phyloP scores from a whole-genome alignment of 2,888 invertebrate species.

The Rhingia campestris region DNA sequence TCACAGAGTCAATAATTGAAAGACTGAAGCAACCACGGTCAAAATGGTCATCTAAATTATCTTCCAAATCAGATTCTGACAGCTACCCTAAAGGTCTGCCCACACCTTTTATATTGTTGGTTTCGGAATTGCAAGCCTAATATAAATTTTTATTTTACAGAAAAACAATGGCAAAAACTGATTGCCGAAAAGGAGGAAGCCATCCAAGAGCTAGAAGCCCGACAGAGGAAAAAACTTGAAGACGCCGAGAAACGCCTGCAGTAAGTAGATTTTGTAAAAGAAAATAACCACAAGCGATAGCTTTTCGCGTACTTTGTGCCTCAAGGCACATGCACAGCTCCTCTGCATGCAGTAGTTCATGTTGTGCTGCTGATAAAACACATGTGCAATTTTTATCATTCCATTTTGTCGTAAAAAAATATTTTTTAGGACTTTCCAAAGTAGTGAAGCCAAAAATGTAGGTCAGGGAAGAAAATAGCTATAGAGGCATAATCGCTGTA shows the following conservation, averaged over 20 bases:
- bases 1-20: background rate
- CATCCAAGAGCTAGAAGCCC: conserved; percentile 84
- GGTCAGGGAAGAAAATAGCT: too few species aligned
- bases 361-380: background rate
- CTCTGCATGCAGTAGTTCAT: background rate
- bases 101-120: background rate
- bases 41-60: background rate
- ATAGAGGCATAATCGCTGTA: too few species aligned
- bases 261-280: conserved; percentile 79
- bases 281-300: conserved; percentile 4
- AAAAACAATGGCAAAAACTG: conserved; percentile 84
- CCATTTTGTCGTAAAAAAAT: too few species aligned
- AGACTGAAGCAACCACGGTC: background rate
- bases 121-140: background rate
- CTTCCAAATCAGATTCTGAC: background rate
- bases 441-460: too few species aligned
- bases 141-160: conserved; percentile 76
- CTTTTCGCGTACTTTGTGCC: conserved; percentile 50
- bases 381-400: background rate
- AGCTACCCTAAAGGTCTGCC: background rate
- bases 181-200: conserved; percentile 85
- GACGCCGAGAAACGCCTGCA: conserved; percentile 83
- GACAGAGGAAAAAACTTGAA: conserved; percentile 83
- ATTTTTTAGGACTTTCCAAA: too few species aligned
- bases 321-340: conserved; percentile 20